These are phyloP conservation scores for Lithophane leautieri DNA, from an alignment of 2,888 invertebrate genomes.

Conservation along the genomic window DNA sequence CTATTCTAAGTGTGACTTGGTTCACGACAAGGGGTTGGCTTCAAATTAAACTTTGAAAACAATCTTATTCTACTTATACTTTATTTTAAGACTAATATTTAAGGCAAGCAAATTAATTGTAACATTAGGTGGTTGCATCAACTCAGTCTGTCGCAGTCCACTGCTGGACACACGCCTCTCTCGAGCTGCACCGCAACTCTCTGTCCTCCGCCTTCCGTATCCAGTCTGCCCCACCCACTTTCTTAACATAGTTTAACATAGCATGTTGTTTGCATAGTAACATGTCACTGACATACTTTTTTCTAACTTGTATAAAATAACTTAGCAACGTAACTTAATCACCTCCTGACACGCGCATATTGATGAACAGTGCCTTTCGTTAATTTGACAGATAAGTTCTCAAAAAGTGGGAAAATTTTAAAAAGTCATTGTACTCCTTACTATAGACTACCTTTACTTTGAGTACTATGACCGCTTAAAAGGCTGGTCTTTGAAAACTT, in stretches of 20 bases:
- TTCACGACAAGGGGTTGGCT: neutral
- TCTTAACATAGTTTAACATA: no score
- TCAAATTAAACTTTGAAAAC: neutral
- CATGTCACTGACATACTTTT: neutral
- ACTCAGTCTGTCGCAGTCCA: no score
- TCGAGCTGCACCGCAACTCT: no score
- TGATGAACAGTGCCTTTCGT: neutral
- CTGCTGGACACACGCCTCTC: no score
- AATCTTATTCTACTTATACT: neutral
- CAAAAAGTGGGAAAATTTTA: neutral
- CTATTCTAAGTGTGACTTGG: neutral
- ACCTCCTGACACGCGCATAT: neutral
- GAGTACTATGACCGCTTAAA: neutral
- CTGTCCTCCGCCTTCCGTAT: no score
- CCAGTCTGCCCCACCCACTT: no score
- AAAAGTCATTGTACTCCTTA: neutral
- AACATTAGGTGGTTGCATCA: neutral
- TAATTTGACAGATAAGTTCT: neutral
- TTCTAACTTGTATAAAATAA: conserved; percentile 1
- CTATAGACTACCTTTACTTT: neutral
- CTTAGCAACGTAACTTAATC: neutral
- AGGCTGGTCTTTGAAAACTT: neutral
- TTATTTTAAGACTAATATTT: neutral
- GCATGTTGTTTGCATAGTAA: neutral
- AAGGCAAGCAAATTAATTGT: conserved; percentile 10